Percentiles rank a stretch among this genome's conserved stretches.
phyloP scores from a whole-genome alignment of 2,797 vertebrate genomes.

The Sebastes melanostomus region DNA sequence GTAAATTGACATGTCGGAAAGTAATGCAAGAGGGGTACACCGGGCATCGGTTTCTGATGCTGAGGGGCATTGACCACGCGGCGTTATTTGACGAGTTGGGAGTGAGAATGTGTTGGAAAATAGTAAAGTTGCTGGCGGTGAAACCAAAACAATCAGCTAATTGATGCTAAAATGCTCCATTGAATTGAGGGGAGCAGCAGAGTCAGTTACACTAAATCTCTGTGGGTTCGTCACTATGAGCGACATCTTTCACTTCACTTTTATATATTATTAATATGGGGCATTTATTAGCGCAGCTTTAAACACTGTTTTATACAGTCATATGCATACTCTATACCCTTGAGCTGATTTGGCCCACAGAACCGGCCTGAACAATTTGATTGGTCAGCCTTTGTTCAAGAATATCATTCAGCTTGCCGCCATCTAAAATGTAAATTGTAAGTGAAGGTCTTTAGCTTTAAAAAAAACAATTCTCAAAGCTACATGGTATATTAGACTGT shows the following conservation, averaged over 20 bases:
- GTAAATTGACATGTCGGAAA: rapidly evolving
- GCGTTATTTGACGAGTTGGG: too few relatives aligned
- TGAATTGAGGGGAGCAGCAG: background rate
- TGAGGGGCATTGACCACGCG: rapidly evolving
- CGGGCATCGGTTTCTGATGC: rapidly evolving
- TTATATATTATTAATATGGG: background rate
- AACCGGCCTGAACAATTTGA: background rate
- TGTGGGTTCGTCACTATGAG: background rate
- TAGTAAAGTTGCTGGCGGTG: background rate
- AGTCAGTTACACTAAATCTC: background rate
- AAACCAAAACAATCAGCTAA: background rate
- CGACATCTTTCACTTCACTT: background rate
- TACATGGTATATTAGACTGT: background rate
- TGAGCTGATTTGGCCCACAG: background rate
- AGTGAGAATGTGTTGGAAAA: too few relatives aligned
- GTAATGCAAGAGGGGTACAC: too few relatives aligned
- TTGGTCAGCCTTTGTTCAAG: background rate
- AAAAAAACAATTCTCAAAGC: background rate
- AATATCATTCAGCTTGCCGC: background rate
- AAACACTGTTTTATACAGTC: background rate
- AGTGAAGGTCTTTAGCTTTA: background rate
- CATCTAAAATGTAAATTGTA: background rate
- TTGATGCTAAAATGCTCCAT: background rate
- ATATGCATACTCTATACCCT: background rate
- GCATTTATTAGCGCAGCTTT: background rate